Evolutionary conservation across 2,888 invertebrate genomes (phyloP), one percentile per base, ranked within the genome.

Genomic region (Tyria jacobaeae): DNA sequence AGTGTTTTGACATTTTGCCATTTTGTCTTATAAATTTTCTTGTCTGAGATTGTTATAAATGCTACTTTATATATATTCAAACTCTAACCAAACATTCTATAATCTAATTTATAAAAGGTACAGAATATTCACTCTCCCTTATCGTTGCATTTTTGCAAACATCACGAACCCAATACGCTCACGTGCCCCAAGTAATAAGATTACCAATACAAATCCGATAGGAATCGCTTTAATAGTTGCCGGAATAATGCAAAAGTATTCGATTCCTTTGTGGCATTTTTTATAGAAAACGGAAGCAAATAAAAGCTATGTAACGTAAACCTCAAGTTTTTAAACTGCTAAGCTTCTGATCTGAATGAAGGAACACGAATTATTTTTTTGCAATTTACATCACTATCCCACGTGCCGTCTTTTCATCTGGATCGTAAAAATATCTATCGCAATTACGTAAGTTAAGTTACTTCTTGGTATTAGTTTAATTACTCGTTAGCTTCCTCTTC

Each of bases 111-210:
- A 44, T 14, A 44, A 44, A 55, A 31, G 5, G 24, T 1, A 21
- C 12, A 15, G 4, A 60, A 57, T 64, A 64, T 59, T 58, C 67
- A 70, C 66, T 64, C 68, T 76, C 62, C 71, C 69, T 88, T 86
- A 91, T 91, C 91, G 88, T 81, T 70, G 53, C 80, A 75, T 80
- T 83, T 83, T 82, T 75, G 83, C 86, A 85, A 88, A 87, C 79
- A 87, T 86, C 92, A 92, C 92, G 92, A 86, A 87, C 88, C 64
- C 73, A 81, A 87, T 82, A 86, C 82, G 86, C 87, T 86, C 93
- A 92, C 92, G 93, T 92, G 92, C 91, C 88, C 81, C 72, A 61
- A 73, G 82, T 85, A 89, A 92, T 84, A 87, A 86, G 90, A 90
- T 91, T 90, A 91, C 69, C 71, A 65, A 76, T 75, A 88, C 84